These are phyloP conservation scores for Myripristis jacobus DNA, from an alignment of 2,797 vertebrate species.

Conservation along the genomic window DNA sequence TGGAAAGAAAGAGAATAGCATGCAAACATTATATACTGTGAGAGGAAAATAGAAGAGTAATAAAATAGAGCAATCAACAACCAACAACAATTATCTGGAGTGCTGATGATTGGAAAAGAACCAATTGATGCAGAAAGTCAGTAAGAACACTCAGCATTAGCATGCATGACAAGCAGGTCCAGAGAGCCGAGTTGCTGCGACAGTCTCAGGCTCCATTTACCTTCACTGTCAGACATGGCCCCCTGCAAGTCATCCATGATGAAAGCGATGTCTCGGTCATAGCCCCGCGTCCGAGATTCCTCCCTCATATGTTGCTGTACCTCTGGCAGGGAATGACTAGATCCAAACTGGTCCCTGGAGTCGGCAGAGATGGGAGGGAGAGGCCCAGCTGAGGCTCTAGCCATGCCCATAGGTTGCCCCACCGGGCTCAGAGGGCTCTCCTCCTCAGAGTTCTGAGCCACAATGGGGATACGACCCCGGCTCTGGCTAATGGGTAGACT, in stretches of 20 bases:
- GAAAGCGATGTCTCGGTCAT: conserved; percentile 98
- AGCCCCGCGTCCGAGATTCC: conserved; percentile 95
- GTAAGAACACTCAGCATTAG: conserved; percentile 82
- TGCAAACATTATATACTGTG: conserved; percentile 70
- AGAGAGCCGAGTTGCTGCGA: conserved; percentile 84
- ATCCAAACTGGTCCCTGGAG: conserved; percentile 98
- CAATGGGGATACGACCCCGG: conserved; percentile 96
- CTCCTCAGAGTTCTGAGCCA: conserved; percentile 99
- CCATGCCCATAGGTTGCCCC: conserved; percentile 99
- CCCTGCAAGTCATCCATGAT: conserved; percentile 99
- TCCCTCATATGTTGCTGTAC: conserved; percentile 99
- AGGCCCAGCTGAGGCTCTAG: conserved; percentile 96
- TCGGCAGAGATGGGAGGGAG: conserved; percentile 99
- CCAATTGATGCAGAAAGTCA: conserved; percentile 77
- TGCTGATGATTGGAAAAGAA: conserved; percentile 74
- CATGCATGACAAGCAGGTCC: conserved; percentile 92
- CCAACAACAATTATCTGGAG: conserved; percentile 48
- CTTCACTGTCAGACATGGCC: conserved; percentile 99
- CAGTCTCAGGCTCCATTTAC: conserved; percentile 92
- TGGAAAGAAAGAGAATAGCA: conserved; percentile 63
- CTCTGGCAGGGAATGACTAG: conserved; percentile 98
- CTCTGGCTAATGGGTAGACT: conserved; percentile 99
- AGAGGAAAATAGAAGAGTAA: conserved; percentile 59
- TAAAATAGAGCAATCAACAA: conserved; percentile 52
- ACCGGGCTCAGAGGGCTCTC: conserved; percentile 99